Percentiles rank a stretch among this genome's conserved stretches.
phyloP scores from a whole-genome alignment of 2,888 invertebrate genomes.

The Amorpha juglandis region DNA sequence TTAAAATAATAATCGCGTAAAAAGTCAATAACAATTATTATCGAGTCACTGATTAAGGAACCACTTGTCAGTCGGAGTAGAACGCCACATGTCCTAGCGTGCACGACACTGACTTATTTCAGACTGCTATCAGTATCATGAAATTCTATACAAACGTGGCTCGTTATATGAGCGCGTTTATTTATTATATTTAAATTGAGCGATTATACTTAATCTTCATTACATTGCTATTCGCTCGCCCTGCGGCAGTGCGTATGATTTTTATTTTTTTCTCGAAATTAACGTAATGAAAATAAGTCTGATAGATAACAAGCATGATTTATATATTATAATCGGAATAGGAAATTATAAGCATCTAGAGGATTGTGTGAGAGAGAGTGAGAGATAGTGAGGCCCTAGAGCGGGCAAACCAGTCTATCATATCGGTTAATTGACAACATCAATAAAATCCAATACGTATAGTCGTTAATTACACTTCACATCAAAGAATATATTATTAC shows the following conservation, averaged over 20 bases:
- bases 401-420: no score
- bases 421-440: no score
- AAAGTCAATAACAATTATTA: conserved; percentile 11
- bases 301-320: no score
- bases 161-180: conserved; percentile 24
- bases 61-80: conserved; percentile 12
- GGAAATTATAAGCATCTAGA: no score
- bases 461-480: no score
- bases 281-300: no score
- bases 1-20: conserved; percentile 25
- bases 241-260: background rate
- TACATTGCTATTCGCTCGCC: conserved; percentile 9
- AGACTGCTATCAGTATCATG: conserved; percentile 33
- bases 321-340: no score
- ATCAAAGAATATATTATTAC: no score
- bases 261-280: background rate
- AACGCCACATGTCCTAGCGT: conserved; percentile 31
- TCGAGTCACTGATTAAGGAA: conserved; percentile 8
- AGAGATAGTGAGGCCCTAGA: no score
- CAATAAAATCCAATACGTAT: no score
- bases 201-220: conserved; percentile 15
- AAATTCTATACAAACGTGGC: conserved; percentile 18
- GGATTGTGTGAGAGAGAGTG: no score
- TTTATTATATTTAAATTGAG: conserved; percentile 21
- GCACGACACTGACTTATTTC: conserved; percentile 32